Conservation (phyloP, 2,797 vertebrate genomes). For the Cyprinella venusta region DNA sequence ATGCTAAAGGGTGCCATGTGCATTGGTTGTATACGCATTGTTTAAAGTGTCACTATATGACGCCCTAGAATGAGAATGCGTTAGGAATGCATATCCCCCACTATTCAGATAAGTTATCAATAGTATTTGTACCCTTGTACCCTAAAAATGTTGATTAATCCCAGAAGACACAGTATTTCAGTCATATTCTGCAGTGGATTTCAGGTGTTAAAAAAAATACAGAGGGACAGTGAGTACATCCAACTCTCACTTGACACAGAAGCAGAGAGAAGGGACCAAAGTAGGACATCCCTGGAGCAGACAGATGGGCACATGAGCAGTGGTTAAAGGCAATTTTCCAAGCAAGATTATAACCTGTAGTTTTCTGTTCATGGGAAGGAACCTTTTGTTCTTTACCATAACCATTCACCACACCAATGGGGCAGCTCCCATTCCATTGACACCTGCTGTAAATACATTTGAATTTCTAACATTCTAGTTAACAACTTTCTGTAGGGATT, state of each 20-base stretch:
- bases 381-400: slow-evolving; percentile 10
- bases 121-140: too few relatives aligned
- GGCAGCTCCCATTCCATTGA: neutral
- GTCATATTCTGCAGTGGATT: neutral
- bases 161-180: neutral
- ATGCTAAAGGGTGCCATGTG: too few relatives aligned
- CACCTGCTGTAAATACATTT: slow-evolving; percentile 37
- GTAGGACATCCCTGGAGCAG: slow-evolving; percentile 23
- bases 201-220: neutral
- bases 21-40: too few relatives aligned
- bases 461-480: slow-evolving; percentile 25
- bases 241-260: slow-evolving; percentile 16
- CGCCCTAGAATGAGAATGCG: too few relatives aligned
- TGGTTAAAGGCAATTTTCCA: slow-evolving; percentile 39
- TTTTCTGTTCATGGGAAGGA: slow-evolving; percentile 24
- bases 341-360: slow-evolving; percentile 35
- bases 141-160: too few relatives aligned
- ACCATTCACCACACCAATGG: neutral
- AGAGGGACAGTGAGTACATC: slow-evolving; percentile 19
- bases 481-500: slow-evolving; percentile 2
- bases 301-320: slow-evolving; percentile 21
- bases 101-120: neutral
- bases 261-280: slow-evolving; percentile 27
- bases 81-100: neutral
- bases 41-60: too few relatives aligned